These are phyloP conservation scores for Rhynchophorus ferrugineus DNA, from an alignment of 1,140 invertebrate species.

Conservation along the genomic window DNA sequence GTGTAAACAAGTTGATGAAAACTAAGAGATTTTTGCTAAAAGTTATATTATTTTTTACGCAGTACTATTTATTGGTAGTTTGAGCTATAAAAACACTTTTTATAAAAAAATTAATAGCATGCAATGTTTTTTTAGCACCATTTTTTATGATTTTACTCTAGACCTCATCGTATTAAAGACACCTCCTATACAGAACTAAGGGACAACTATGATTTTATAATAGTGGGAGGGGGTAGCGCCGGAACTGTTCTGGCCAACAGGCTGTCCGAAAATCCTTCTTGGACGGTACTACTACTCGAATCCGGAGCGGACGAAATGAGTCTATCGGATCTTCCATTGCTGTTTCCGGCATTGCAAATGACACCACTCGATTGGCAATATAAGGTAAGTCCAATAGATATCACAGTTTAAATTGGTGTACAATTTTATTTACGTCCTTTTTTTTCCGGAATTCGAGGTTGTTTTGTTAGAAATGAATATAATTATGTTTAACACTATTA, in stretches of 20 bases:
- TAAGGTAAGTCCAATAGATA: constrained; percentile 35
- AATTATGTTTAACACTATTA: too few species aligned
- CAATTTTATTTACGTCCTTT: too few species aligned
- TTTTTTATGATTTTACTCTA: constrained; percentile 8
- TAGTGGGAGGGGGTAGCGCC: constrained; percentile 76
- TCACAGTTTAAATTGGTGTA: neutral
- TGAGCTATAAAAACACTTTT: too few species aligned
- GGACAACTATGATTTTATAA: constrained; percentile 62
- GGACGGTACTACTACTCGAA: constrained; percentile 72
- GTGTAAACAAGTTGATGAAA: too few species aligned
- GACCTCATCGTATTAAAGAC: constrained; percentile 41
- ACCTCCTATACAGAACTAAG: constrained; percentile 43
- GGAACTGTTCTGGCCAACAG: constrained; percentile 73
- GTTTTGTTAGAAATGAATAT: too few species aligned
- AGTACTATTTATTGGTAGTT: too few species aligned
- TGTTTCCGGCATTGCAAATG: constrained; percentile 66
- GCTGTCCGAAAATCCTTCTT: constrained; percentile 59
- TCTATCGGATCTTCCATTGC: constrained; percentile 63
- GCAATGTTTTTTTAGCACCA: neutral
- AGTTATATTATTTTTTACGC: too few species aligned
- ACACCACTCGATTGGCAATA: constrained; percentile 80
- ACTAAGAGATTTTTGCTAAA: too few species aligned
- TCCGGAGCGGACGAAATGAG: constrained; percentile 71
- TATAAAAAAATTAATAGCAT: too few species aligned
- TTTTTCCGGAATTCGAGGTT: too few species aligned